Conservation (phyloP, 2,113 vertebrate species). For the Struthidea cinerea region DNA sequence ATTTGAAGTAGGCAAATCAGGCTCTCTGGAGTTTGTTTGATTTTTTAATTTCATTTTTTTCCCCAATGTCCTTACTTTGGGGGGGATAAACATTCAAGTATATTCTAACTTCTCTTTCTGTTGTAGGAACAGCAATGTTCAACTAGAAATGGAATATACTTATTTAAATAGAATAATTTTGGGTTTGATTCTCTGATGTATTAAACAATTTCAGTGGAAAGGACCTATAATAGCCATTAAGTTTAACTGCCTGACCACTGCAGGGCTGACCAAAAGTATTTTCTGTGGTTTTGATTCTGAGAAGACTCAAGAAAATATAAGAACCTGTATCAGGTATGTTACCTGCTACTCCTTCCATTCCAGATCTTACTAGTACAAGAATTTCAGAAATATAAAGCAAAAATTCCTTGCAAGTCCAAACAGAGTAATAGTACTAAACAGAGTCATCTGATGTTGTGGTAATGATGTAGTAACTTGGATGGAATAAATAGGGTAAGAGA, state of each 20-base stretch:
- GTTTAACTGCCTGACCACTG: neutral
- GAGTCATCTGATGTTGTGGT: neutral
- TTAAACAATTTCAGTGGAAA: neutral
- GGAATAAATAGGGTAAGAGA: neutral
- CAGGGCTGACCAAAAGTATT: neutral
- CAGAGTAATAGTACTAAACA: neutral
- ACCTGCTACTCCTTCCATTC: neutral
- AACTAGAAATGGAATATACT: neutral
- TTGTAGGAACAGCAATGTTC: neutral
- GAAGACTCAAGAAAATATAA: neutral
- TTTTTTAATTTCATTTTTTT: neutral
- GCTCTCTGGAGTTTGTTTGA: neutral
- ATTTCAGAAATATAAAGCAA: neutral
- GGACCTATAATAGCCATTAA: neutral
- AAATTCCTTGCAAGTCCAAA: neutral
- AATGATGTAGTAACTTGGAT: neutral
- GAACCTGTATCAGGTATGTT: neutral
- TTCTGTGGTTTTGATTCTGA: neutral
- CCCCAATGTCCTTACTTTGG: neutral
- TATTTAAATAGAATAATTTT: neutral
- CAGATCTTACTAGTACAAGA: neutral
- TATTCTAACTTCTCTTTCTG: neutral
- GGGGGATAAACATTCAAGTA: fast-evolving
- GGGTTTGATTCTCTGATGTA: neutral
- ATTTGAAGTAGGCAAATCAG: neutral